These are phyloP conservation scores for Acanthopleura granulata DNA, from an alignment of 2,888 invertebrate species.

Conservation along the genomic window DNA sequence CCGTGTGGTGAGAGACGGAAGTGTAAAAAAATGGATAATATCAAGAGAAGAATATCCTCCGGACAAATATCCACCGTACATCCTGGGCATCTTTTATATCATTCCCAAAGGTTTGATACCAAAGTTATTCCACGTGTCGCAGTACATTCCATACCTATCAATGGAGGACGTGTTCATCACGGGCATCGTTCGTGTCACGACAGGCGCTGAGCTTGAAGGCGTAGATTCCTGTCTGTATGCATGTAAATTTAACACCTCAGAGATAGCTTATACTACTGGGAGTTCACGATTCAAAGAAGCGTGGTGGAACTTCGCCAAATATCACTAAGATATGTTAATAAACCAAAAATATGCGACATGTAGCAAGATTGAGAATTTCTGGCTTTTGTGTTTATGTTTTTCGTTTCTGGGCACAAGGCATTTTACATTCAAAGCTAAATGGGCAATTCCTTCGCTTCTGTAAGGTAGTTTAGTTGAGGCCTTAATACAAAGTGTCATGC, in stretches of 20 bases:
- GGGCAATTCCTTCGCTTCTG: too few relatives aligned
- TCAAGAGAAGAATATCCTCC: constrained; percentile 19
- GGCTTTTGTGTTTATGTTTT: too few relatives aligned
- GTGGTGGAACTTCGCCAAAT: not conserved
- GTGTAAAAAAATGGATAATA: constrained; percentile 27
- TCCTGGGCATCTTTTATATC: constrained; percentile 19
- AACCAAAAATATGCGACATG: too few relatives aligned
- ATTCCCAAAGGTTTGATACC: constrained; percentile 65
- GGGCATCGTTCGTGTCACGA: constrained; percentile 34
- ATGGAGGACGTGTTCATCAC: constrained; percentile 43
- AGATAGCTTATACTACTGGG: not conserved
- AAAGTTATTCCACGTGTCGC: constrained; percentile 18
- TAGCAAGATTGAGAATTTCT: too few relatives aligned
- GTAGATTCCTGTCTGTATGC: not conserved
- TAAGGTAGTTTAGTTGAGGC: too few relatives aligned
- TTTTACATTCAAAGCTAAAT: too few relatives aligned
- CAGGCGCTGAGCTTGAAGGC: constrained; percentile 5
- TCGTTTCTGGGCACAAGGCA: too few relatives aligned
- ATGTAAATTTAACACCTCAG: not conserved
- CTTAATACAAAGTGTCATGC: too few relatives aligned
- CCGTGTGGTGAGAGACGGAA: constrained; percentile 6
- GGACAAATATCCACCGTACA: constrained; percentile 21
- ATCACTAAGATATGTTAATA: too few relatives aligned
- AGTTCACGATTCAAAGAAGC: not conserved
- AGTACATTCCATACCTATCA: constrained; percentile 70